Evolutionary conservation across 2,888 invertebrate genomes (phyloP), one percentile per base, ranked within the genome.

Genomic region (Ochropleura plecta): DNA sequence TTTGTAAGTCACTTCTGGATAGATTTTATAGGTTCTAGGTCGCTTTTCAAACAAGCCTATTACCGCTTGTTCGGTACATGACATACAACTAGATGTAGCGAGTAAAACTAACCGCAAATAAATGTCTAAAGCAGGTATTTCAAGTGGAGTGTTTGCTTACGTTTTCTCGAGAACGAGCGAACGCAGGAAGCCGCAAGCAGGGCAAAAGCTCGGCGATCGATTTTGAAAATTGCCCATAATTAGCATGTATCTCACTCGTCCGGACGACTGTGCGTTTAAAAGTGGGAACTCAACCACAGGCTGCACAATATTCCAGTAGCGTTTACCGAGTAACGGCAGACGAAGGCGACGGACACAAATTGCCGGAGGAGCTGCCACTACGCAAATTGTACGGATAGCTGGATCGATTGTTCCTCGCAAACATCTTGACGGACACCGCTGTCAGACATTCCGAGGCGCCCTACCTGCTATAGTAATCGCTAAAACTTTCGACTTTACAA

Each of bases 171-270:
- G 89, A 91, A 90, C 86, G 88, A 91, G 91, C 88, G 89, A 94
- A 93, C 92, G 93, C 93, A 95, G 94, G 95, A 95, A 95, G 95
- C 95, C 94, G 90, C 94, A 93, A 91, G 90, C 91, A 88, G 91
- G 87, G 93, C 92, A 91, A 95, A 95, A 93, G 96, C 95, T 95
- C 94, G 94, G 85, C 94, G 93, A 95, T 95, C 95, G 95, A 94
- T 96, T 96, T 95, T 96, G 93, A 96, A 96, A 96, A 96, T 96
- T 96, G 92, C 95, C 95, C 94, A 92, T 95, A 96, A 96, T 96
- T 96, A 96, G 94, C 93, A 93, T 94, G 95, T 94, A 95, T 95
- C 95, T 95, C 93, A 94, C 93, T 95, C 92, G 93, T 91, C 91
- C 90, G 93, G 93, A 93, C 92, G 92, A 94, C 91, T 93, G 93